A percentile compares a stretch with the other conserved stretches of the same genome.
phyloP scores from a whole-genome alignment of 2,113 vertebrate genomes.

The Shinisaurus crocodilurus region DNA sequence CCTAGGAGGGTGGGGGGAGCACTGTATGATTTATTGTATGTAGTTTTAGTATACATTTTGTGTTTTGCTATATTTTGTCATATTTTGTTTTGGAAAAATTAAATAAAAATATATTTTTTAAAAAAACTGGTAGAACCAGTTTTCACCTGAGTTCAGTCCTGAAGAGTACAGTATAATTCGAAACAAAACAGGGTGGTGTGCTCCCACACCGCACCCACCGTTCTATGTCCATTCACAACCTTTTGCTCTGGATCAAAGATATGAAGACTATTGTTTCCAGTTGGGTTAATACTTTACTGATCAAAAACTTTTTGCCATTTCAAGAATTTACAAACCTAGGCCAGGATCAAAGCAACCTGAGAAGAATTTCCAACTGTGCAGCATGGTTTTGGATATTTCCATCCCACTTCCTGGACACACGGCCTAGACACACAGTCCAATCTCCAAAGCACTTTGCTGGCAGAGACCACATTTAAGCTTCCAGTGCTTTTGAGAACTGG shows the following conservation, averaged over 20 bases:
- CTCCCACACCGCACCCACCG: not conserved
- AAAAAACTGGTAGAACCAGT: too few relatives aligned
- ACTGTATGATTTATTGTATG: too few relatives aligned
- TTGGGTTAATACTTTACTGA: not conserved
- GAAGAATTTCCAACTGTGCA: not conserved
- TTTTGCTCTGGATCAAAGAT: not conserved
- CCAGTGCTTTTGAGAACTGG: not conserved
- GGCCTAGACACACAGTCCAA: too few relatives aligned
- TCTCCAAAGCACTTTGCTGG: not conserved
- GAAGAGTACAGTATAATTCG: not conserved
- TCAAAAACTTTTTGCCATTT: not conserved
- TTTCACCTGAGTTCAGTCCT: not conserved
- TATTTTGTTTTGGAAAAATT: too few relatives aligned
- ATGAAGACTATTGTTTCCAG: not conserved
- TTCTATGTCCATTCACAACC: not conserved
- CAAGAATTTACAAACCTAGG: not conserved
- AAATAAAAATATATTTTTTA: too few relatives aligned
- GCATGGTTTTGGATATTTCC: not conserved
- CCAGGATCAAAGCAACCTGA: not conserved
- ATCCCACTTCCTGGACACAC: not conserved
- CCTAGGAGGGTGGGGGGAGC: too few relatives aligned
- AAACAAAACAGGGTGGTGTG: not conserved
- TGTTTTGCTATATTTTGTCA: too few relatives aligned
- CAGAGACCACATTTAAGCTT: not conserved
- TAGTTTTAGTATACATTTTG: too few relatives aligned